Percentiles rank a stretch among this genome's conserved stretches.
Evolutionary conservation across 1,140 invertebrate genomes (phyloP).

Genomic region (Pogonomyrmex californicus): DNA sequence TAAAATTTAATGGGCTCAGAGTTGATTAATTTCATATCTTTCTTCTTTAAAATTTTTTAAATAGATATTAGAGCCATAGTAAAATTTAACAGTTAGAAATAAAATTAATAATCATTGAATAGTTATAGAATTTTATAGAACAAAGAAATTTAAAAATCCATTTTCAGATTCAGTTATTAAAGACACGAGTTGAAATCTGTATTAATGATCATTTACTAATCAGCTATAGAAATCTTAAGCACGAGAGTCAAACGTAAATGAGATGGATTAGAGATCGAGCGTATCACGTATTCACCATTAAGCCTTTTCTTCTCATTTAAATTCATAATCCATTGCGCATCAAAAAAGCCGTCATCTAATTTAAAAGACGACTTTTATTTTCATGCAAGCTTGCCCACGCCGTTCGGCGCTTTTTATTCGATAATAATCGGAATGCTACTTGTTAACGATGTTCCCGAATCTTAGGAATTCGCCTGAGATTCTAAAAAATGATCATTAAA

Average conservation of each 20-base stretch:
- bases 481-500: slow-evolving; percentile 6
- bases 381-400: neutral
- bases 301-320: neutral
- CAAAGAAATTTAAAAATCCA: slow-evolving; percentile 1
- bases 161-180: neutral
- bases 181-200: neutral
- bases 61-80: neutral
- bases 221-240: neutral
- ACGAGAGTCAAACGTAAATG: neutral
- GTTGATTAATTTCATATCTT: neutral
- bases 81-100: neutral
- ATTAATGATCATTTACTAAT: neutral
- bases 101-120: neutral
- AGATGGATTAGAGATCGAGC: neutral
- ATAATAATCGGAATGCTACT: slow-evolving; percentile 35
- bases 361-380: neutral
- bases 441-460: slow-evolving; percentile 39
- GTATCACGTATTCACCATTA: neutral
- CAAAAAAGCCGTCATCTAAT: neutral
- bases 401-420: slow-evolving; percentile 43
- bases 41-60: neutral
- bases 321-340: neutral
- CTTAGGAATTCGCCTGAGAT: neutral
- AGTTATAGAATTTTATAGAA: neutral
- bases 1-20: neutral